Evolutionary conservation across 1,140 invertebrate genomes (phyloP).

Genomic region (Nilaparvata lugens): DNA sequence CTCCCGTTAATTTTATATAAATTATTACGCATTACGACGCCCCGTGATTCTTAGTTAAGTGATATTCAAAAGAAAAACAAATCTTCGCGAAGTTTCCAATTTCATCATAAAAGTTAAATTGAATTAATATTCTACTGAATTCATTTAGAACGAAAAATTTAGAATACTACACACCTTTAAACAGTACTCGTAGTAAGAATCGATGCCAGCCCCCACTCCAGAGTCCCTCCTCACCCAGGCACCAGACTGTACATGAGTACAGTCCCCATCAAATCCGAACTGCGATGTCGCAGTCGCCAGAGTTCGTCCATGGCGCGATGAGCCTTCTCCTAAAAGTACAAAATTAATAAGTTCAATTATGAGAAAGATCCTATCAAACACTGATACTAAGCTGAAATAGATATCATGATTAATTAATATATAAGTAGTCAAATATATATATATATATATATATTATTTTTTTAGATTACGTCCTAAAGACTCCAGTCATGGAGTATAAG

Average conservation of each 20-base stretch:
- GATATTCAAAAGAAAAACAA: too few relatives aligned
- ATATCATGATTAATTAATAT: background rate
- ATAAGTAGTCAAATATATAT: too few relatives aligned
- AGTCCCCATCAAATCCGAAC: slow-evolving; percentile 87
- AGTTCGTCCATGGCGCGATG: slow-evolving; percentile 94
- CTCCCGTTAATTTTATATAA: too few relatives aligned
- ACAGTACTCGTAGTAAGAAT: slow-evolving; percentile 98
- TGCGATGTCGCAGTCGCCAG: slow-evolving; percentile 88
- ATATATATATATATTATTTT: too few relatives aligned
- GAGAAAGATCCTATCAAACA: too few relatives aligned
- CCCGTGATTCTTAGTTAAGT: too few relatives aligned
- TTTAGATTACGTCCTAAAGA: too few relatives aligned
- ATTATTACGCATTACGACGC: too few relatives aligned
- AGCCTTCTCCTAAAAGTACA: slow-evolving; percentile 64
- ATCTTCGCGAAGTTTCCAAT: too few relatives aligned
- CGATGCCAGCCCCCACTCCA: slow-evolving; percentile 97
- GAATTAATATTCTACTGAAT: slow-evolving; percentile 29
- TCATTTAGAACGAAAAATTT: slow-evolving; percentile 85
- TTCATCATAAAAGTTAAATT: too few relatives aligned
- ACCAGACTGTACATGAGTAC: slow-evolving; percentile 91
- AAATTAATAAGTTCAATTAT: background rate
- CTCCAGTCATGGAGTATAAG: too few relatives aligned
- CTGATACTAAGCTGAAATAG: too few relatives aligned
- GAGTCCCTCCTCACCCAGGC: slow-evolving; percentile 94
- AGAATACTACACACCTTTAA: slow-evolving; percentile 87